phyloP scores from a whole-genome alignment of 2,797 vertebrate species.

The Natrix natrix region DNA sequence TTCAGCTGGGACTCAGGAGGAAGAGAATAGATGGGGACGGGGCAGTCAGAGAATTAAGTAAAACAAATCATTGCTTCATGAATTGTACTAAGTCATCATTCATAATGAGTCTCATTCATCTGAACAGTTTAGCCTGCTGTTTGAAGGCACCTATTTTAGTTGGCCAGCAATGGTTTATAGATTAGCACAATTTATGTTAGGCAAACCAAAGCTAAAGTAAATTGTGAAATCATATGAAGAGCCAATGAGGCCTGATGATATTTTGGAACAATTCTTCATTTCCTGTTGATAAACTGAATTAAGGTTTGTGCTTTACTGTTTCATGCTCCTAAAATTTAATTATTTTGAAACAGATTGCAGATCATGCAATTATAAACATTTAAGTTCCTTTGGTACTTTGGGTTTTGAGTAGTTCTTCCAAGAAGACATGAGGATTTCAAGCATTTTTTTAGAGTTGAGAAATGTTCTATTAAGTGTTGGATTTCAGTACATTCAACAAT shows the following conservation, averaged over 20 bases:
- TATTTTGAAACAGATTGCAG: neutral
- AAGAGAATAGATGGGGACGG: too few relatives aligned
- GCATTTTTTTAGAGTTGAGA: slow-evolving; percentile 19
- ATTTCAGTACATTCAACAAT: slow-evolving; percentile 24
- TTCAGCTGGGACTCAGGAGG: too few relatives aligned
- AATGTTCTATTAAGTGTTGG: slow-evolving; percentile 8
- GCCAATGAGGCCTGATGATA: neutral
- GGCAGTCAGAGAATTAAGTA: neutral
- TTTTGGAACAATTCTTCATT: neutral
- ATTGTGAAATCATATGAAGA: neutral
- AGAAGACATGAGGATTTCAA: slow-evolving; percentile 18
- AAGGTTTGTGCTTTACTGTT: neutral
- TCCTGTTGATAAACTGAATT: neutral
- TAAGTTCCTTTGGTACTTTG: neutral
- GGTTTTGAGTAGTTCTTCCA: neutral
- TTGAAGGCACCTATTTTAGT: neutral
- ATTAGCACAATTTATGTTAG: neutral
- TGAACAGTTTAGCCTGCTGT: neutral
- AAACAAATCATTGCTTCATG: neutral
- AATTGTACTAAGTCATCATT: neutral
- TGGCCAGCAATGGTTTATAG: neutral
- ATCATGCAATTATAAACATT: neutral
- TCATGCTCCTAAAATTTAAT: neutral
- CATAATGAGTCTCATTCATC: neutral
- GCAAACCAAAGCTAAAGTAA: neutral